Evolutionary conservation across 2,113 vertebrate species (phyloP), one percentile per base, ranked within the genome.

Genomic region (Sapayoa aenigma): DNA sequence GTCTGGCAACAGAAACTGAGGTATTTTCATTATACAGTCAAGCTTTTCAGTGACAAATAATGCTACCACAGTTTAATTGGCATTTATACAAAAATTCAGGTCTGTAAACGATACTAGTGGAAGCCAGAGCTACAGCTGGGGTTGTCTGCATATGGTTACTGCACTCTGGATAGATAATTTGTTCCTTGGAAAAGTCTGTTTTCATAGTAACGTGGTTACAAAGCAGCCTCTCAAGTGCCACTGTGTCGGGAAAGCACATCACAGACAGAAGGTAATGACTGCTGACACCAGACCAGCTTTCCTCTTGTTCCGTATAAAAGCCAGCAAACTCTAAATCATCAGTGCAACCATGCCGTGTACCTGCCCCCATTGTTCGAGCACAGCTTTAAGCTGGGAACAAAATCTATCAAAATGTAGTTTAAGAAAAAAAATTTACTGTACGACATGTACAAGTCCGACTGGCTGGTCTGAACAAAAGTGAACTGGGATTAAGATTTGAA

Each of bases 71-170:
- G 89, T 35, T 67, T 87, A 90, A 83, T 3, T 84, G 89, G 76
- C 89, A 79, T 39, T 60, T 63, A 84, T 85, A 97, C 91, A 97
- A 97, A 96, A 96, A 97, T 93, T 95, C 91, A 87, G 93, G 91
- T 58, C 84, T 94, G 84, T 95, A 97, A 94, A 91, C 8, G 60
- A 86, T 76, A 79, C 72, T 35, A 87, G 93, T 91, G 96, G 97
- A 93, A 94, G 94, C 84, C 71, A 95, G 96, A 96, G 77, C 87
- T 89, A 74, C 62, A 90, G 86, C 89, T 87, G 91, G 47, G 87
- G 58, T 42, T 92, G 72, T 81, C 90, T 95, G 73, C 84, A 92
- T 87, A 76, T 27, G 94, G 95, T 92, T 94, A 90, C 74, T 94
- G 87, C 33, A 27, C 65, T 84, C 66, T 7, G 96, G 90, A 85